phyloP scores from a whole-genome alignment of 2,888 invertebrate species.

The Drosophila ustulata region DNA sequence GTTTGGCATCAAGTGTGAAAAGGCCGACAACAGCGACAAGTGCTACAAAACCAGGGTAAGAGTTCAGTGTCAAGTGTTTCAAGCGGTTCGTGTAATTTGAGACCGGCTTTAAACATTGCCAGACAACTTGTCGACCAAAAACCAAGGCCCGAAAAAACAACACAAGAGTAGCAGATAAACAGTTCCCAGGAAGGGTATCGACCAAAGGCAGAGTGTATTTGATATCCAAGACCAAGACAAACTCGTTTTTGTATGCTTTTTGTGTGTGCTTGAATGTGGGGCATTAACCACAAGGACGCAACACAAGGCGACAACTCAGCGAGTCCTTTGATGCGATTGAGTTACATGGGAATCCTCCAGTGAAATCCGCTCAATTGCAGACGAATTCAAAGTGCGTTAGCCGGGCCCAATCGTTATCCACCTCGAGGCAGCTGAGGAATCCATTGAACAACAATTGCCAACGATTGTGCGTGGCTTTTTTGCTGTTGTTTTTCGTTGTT shows the following conservation, averaged over 20 bases:
- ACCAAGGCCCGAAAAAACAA: conserved; percentile 12
- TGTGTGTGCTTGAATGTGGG: conserved; percentile 7
- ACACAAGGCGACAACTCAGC: not conserved
- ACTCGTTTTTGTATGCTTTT: conserved; percentile 12
- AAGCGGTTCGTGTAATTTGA: conserved; percentile 45
- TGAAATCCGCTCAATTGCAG: conserved; percentile 31
- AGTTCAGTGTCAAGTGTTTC: conserved; percentile 44
- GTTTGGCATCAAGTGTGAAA: conserved; percentile 76
- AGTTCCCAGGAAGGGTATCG: conserved; percentile 27
- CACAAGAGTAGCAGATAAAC: conserved; percentile 1
- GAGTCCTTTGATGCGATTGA: conserved; percentile 24
- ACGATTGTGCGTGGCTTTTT: conserved; percentile 3
- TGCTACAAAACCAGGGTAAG: conserved; percentile 80
- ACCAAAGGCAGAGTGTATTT: conserved; percentile 34
- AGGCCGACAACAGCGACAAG: conserved; percentile 72
- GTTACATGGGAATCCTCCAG: conserved; percentile 11
- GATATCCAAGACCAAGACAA: conserved; percentile 27
- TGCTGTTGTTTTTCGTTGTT: no score
- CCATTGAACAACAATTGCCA: conserved; percentile 48
- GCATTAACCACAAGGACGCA: conserved; percentile 34
- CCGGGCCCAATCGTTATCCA: conserved; percentile 54
- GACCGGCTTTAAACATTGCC: conserved; percentile 42
- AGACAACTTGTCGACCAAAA: conserved; percentile 71
- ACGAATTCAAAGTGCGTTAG: conserved; percentile 59
- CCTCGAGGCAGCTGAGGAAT: conserved; percentile 46